Percentiles rank a stretch among this genome's conserved stretches.
These are phyloP conservation scores for Cochlearius cochlearius DNA, from an alignment of 2,113 vertebrate species.

Conservation along the genomic window DNA sequence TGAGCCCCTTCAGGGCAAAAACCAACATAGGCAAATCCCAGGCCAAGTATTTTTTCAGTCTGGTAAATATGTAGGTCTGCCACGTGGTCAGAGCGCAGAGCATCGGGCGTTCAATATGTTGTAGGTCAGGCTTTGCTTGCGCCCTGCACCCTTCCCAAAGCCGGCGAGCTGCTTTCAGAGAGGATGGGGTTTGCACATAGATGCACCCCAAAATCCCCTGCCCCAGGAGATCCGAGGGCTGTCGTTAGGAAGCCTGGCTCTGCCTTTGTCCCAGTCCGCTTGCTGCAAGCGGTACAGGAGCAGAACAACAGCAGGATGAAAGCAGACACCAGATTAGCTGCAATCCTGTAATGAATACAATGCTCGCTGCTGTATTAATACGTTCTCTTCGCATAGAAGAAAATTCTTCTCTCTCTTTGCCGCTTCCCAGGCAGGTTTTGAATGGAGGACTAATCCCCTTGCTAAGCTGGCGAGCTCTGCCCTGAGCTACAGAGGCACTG, in stretches of 20 bases:
- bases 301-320: conserved; percentile 47
- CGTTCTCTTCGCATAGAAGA: background rate
- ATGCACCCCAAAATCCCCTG: background rate
- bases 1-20: background rate
- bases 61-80: conserved; percentile 14
- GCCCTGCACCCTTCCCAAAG: background rate
- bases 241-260: background rate
- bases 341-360: conserved; percentile 62
- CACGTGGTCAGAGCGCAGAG: background rate
- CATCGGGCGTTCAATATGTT: background rate
- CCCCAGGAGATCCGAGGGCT: background rate
- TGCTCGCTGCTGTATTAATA: conserved; percentile 31
- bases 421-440: conserved; percentile 32
- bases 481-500: background rate
- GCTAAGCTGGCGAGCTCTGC: conserved; percentile 3
- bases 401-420: conserved; percentile 2
- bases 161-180: background rate
- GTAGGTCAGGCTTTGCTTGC: background rate
- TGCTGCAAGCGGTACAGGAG: conserved; percentile 31
- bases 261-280: background rate
- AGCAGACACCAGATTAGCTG: conserved; percentile 56
- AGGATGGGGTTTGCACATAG: background rate
- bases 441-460: conserved; percentile 33
- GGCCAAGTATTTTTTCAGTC: conserved; percentile 16
- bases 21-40: background rate